Conservation (phyloP, 2,113 vertebrate genomes). For the Mustelus asterias region DNA sequence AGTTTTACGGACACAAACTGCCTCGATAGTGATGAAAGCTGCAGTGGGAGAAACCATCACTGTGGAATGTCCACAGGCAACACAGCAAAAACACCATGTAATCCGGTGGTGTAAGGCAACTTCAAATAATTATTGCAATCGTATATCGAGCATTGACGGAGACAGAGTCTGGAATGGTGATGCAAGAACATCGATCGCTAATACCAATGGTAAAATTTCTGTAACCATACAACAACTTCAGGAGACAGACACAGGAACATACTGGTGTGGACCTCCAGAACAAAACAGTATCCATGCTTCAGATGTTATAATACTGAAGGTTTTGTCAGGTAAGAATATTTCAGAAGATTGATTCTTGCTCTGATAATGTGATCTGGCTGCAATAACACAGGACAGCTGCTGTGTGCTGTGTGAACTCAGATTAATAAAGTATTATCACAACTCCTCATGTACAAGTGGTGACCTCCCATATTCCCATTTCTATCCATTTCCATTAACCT, state of each 20-base stretch:
- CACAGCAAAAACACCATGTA: fast-evolving
- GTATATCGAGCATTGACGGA: not conserved
- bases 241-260: not conserved
- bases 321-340: not conserved
- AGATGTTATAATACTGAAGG: not conserved
- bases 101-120: not conserved
- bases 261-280: not conserved
- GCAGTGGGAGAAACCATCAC: not conserved
- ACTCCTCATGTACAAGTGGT: too few relatives aligned
- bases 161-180: fast-evolving
- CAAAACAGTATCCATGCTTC: not conserved
- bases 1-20: not conserved
- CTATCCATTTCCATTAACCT: not conserved
- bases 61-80: not conserved
- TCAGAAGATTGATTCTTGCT: not conserved
- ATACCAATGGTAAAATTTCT: not conserved
- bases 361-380: not conserved
- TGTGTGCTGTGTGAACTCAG: not conserved
- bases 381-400: not conserved
- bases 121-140: fast-evolving
- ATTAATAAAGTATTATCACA: too few relatives aligned
- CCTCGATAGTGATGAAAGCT: not conserved
- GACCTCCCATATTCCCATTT: too few relatives aligned
- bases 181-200: not conserved
- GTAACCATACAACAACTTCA: not conserved